These are phyloP conservation scores for Oceanites oceanicus DNA, from an alignment of 2,113 vertebrate species.

Conservation along the genomic window DNA sequence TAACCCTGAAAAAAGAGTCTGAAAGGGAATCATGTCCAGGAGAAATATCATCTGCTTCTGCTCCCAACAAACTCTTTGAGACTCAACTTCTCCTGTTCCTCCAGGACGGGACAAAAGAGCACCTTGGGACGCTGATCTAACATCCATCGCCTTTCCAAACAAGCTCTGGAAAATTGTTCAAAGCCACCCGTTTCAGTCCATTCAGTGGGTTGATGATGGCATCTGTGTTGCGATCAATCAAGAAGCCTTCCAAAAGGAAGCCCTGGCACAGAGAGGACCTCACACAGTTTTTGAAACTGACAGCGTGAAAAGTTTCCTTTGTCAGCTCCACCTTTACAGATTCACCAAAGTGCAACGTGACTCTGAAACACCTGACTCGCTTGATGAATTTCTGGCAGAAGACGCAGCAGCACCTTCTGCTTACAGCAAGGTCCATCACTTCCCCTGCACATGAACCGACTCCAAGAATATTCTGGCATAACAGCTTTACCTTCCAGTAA, in stretches of 20 bases:
- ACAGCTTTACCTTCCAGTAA: not conserved
- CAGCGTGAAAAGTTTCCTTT: not conserved
- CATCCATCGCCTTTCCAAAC: not conserved
- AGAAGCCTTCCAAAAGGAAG: not conserved
- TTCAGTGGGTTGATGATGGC: not conserved
- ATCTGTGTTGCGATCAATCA: not conserved
- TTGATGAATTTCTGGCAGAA: not conserved
- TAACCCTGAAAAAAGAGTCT: not conserved
- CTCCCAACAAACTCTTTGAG: too few relatives aligned
- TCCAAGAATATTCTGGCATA: not conserved
- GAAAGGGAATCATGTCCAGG: not conserved
- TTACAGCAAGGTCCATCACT: not conserved
- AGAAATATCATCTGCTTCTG: not conserved
- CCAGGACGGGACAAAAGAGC: too few relatives aligned
- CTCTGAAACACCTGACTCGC: not conserved
- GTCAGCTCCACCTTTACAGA: not conserved
- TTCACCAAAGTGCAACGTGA: not conserved
- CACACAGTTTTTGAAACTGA: not conserved
- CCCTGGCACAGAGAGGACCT: not conserved
- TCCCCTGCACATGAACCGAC: not conserved
- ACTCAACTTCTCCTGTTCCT: too few relatives aligned
- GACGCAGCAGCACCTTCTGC: not conserved
- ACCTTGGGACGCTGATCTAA: too few relatives aligned
- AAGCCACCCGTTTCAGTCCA: not conserved
- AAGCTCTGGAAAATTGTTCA: not conserved